Base-by-base conservation (phyloP, 2,888 invertebrate species). In the Trichopria drosophilae region DNA sequence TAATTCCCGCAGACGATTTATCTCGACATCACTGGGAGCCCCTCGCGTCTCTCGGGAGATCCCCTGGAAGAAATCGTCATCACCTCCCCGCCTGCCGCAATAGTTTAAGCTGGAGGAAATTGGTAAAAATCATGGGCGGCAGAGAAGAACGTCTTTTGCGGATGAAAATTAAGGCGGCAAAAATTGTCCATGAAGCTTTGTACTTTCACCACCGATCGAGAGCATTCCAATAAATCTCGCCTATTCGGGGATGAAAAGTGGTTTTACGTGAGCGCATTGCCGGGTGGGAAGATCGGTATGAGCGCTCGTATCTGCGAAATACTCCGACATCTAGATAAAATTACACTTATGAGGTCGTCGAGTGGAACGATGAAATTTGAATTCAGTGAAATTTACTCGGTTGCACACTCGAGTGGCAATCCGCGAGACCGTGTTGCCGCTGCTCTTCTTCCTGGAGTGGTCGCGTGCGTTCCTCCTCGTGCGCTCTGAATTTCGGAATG, bases 1-100 rank as follows among this genome's bases (percentile, higher is more conserved):
- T 57, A 58, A 55, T 62, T 63, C 59, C 61, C 62, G 44, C 59
- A 63, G 61, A 59, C 63, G 62, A 68, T 68, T 68, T 68, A 65
- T 68, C 66, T 65, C 64, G 58, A 59, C 52, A 51, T 52, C 56
- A 50, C 46, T 39, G 52, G 40, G 51, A 48, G 46, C 53, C 43
- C 53, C 51, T 51, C 48, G 37, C 53, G 51, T 45, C 49, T 43
- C 34, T 45, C 29, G 39, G 46, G 39, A 43, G 39, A 53, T 57
- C 46, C 53, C 59, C 39, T 26, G 12, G 7, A 47, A 46, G 57
- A 50, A 55, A 35, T 46, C 53, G 42, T n/a, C n/a, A n/a, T n/a
- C n/a, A n/a, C n/a, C n/a, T n/a, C n/a, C n/a, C n/a, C n/a, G n/a
- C n/a, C n/a, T n/a, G n/a, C n/a, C n/a, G n/a, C n/a, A n/a, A n/a